Conservation (phyloP, 1,140 invertebrate species). For the Drosophila lacteicornis region DNA sequence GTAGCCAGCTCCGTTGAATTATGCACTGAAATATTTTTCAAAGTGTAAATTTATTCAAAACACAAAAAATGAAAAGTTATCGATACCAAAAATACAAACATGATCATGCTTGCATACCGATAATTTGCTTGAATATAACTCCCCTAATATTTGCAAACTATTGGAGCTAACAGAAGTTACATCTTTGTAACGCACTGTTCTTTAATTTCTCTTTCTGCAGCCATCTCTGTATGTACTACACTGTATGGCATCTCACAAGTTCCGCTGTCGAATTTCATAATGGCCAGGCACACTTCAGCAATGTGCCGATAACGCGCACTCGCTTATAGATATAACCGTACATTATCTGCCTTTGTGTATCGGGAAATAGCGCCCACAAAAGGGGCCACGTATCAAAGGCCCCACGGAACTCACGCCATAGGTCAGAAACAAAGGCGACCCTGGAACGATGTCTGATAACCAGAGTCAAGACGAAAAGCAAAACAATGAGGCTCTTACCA, state of each 20-base stretch:
- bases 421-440: constrained; percentile 52
- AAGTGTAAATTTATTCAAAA: no score
- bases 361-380: constrained; percentile 15
- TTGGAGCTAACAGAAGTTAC: no score
- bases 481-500: constrained; percentile 5
- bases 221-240: not conserved
- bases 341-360: constrained; percentile 35
- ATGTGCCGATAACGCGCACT: constrained; percentile 4
- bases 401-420: constrained; percentile 31
- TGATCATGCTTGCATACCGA: no score
- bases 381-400: constrained; percentile 17
- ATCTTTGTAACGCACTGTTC: not conserved
- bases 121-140: no score
- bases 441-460: constrained; percentile 35
- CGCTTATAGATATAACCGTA: constrained; percentile 3
- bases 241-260: constrained; percentile 4
- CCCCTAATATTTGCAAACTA: no score
- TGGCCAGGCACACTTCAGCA: constrained; percentile 10
- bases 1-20: no score
- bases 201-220: not conserved
- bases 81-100: no score
- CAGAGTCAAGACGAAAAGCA: constrained; percentile 33
- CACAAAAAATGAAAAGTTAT: no score
- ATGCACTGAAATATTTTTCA: no score
- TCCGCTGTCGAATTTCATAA: constrained; percentile 31